These are phyloP conservation scores for Poecilia picta DNA, from an alignment of 2,797 vertebrate species.

Conservation along the genomic window DNA sequence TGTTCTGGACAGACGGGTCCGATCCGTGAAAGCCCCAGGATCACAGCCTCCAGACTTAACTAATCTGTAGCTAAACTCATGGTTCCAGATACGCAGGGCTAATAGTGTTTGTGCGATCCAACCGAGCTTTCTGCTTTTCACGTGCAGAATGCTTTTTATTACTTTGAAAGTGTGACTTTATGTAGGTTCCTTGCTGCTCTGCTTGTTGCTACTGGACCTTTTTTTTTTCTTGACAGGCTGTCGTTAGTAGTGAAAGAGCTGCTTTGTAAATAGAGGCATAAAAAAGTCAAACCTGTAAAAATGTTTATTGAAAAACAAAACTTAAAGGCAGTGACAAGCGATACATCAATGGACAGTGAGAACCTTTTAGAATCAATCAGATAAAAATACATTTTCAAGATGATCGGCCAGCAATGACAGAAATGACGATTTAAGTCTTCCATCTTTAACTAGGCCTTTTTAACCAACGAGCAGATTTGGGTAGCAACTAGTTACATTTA, in stretches of 20 bases:
- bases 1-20: neutral
- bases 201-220: neutral
- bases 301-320: neutral
- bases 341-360: neutral
- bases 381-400: no score
- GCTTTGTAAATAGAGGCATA: neutral
- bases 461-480: no score
- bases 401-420: no score
- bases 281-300: neutral
- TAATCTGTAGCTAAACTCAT: neutral
- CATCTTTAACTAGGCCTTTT: no score
- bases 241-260: neutral
- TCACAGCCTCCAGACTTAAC: neutral
- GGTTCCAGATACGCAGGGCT: neutral
- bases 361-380: neutral
- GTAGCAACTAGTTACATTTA: no score
- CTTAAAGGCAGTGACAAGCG: neutral
- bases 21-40: neutral
- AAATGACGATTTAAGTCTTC: no score
- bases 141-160: neutral
- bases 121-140: neutral
- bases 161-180: neutral
- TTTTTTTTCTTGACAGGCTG: neutral
- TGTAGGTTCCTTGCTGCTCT: neutral
- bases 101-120: neutral